Evolutionary conservation across 2,888 invertebrate species (phyloP).

Genomic region (Lottia scabra): DNA sequence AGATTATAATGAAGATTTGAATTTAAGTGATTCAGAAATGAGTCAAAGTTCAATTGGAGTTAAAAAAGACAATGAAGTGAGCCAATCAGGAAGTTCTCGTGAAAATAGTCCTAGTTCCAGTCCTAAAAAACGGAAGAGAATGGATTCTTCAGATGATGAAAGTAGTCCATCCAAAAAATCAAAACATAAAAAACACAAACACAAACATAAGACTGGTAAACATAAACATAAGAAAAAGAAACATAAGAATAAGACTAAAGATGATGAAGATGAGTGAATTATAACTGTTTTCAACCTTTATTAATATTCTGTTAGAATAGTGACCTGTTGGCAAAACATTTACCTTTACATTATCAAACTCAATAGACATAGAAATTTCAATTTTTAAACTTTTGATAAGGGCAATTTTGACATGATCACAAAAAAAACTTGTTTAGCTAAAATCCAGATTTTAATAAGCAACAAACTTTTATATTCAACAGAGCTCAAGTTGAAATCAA

Average conservation of each 20-base stretch:
- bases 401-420: too few species aligned
- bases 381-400: too few species aligned
- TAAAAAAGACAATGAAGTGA: conserved; percentile 13
- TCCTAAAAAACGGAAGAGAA: conserved; percentile 25
- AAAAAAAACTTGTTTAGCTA: too few species aligned
- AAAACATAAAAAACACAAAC: conserved; percentile 47
- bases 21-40: conserved; percentile 25
- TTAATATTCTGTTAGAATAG: too few species aligned
- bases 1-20: conserved; percentile 53
- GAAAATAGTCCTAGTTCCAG: conserved; percentile 28
- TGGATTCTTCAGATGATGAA: conserved; percentile 23
- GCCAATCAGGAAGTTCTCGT: conserved; percentile 8
- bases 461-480: too few species aligned
- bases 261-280: conserved; percentile 32
- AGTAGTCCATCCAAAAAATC: conserved; percentile 23
- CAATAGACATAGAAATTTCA: too few species aligned
- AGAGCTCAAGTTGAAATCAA: too few species aligned
- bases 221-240: conserved; percentile 49
- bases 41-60: conserved; percentile 7
- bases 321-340: too few species aligned
- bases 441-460: too few species aligned
- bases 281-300: too few species aligned
- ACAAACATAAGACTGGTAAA: conserved; percentile 42
- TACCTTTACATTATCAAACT: too few species aligned
- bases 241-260: conserved; percentile 40